phyloP scores from a whole-genome alignment of 2,797 vertebrate genomes.

The Pantherophis vulpinus region DNA sequence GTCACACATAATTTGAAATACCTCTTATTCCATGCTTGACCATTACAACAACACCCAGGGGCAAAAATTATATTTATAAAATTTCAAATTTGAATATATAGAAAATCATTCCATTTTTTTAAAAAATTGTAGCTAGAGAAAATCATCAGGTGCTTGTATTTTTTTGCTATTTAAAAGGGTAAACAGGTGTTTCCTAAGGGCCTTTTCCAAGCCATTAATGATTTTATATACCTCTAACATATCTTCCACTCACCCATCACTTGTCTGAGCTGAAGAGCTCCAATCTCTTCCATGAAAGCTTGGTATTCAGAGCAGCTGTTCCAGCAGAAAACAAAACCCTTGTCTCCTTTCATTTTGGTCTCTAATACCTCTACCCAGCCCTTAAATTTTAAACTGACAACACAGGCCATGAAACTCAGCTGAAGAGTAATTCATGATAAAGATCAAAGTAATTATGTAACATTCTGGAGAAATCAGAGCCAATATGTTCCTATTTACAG shows the following conservation, averaged over 20 bases:
- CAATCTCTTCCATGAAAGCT: constrained; percentile 20
- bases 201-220: constrained; percentile 26
- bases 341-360: constrained; percentile 35
- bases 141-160: constrained; percentile 5
- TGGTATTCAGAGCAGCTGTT: constrained; percentile 58
- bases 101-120: neutral
- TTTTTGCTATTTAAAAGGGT: constrained; percentile 13
- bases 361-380: constrained; percentile 26
- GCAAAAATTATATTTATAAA: neutral
- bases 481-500: constrained; percentile 39
- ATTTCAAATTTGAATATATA: neutral
- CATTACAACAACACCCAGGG: neutral
- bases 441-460: constrained; percentile 50
- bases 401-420: constrained; percentile 33
- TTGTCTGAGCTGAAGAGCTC: constrained; percentile 23
- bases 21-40: neutral
- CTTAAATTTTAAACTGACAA: constrained; percentile 50
- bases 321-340: constrained; percentile 46
- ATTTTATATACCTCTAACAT: constrained; percentile 31
- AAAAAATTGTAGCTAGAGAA: constrained; percentile 6
- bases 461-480: constrained; percentile 49
- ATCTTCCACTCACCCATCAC: constrained; percentile 32
- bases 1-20: neutral
- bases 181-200: constrained; percentile 34
- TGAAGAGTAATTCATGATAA: constrained; percentile 41